Evolutionary conservation across 2,888 invertebrate species (phyloP).

Genomic region (Taenaris catops): DNA sequence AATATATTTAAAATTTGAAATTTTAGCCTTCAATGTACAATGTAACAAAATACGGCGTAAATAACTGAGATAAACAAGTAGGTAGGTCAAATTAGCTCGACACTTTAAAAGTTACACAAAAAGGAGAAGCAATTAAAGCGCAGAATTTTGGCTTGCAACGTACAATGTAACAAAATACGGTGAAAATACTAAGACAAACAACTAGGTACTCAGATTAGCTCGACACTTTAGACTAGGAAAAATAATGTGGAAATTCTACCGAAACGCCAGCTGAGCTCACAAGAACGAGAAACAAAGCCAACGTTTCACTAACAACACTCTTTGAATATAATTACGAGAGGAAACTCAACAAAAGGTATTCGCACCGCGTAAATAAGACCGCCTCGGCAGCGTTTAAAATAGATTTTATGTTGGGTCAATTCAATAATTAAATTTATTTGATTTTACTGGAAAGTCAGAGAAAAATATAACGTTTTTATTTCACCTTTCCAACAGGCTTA

Average conservation of each 20-base stretch:
- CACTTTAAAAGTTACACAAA: too few relatives aligned
- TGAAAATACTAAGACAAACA: background rate
- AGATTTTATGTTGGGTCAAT: constrained; percentile 5
- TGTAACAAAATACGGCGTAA: background rate
- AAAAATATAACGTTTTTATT: too few relatives aligned
- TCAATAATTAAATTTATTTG: background rate
- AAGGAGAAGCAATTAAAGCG: too few relatives aligned
- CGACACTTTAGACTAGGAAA: constrained; percentile 2
- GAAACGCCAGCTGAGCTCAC: constrained; percentile 23
- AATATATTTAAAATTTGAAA: too few relatives aligned
- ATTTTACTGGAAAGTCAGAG: too few relatives aligned
- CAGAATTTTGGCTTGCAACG: too few relatives aligned
- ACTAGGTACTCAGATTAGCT: background rate
- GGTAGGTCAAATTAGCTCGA: background rate
- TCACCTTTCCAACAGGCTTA: too few relatives aligned
- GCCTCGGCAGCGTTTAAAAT: constrained; percentile 1
- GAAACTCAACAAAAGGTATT: constrained; percentile 21
- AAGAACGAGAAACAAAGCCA: constrained; percentile 25
- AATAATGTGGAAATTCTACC: constrained; percentile 20
- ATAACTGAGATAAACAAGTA: background rate
- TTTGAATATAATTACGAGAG: constrained; percentile 21
- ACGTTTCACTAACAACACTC: constrained; percentile 23
- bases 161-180: background rate
- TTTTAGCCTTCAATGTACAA: too few relatives aligned
- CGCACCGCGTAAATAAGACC: constrained; percentile 10